These are phyloP conservation scores for Spinus pinus DNA, from an alignment of 2,797 vertebrate genomes.

Conservation along the genomic window DNA sequence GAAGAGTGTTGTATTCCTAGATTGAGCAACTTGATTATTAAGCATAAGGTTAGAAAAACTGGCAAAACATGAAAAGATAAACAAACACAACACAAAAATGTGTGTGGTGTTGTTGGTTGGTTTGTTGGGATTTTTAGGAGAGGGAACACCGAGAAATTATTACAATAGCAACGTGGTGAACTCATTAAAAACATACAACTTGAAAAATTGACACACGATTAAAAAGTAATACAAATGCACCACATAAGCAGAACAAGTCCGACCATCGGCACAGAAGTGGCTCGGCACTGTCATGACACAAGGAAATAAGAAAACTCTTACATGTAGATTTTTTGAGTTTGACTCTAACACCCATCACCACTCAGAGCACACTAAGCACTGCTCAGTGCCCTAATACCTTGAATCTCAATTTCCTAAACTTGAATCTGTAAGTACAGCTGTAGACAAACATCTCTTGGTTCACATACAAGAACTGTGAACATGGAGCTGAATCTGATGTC, in stretches of 20 bases:
- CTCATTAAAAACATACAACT: not conserved
- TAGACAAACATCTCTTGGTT: not conserved
- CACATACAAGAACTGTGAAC: not conserved
- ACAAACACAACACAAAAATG: not conserved
- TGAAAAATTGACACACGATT: not conserved
- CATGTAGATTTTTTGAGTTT: not conserved
- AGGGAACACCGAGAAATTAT: accelerated
- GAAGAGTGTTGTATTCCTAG: not conserved
- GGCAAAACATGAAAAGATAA: not conserved
- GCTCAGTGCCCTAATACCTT: not conserved
- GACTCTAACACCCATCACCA: not conserved
- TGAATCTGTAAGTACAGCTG: not conserved
- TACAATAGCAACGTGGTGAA: not conserved
- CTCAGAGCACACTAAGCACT: not conserved
- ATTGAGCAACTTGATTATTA: not conserved
- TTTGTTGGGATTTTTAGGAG: not conserved
- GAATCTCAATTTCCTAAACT: not conserved
- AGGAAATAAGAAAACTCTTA: not conserved
- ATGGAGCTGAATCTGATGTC: not conserved
- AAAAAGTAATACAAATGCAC: not conserved
- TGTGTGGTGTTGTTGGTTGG: not conserved
- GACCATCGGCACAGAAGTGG: not conserved
- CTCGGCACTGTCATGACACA: not conserved
- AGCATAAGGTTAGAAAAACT: not conserved
- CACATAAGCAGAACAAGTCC: not conserved